Percentiles rank a stretch among this genome's conserved stretches.
phyloP scores from a whole-genome alignment of 2,797 vertebrate species.

The Phoebastria nigripes region DNA sequence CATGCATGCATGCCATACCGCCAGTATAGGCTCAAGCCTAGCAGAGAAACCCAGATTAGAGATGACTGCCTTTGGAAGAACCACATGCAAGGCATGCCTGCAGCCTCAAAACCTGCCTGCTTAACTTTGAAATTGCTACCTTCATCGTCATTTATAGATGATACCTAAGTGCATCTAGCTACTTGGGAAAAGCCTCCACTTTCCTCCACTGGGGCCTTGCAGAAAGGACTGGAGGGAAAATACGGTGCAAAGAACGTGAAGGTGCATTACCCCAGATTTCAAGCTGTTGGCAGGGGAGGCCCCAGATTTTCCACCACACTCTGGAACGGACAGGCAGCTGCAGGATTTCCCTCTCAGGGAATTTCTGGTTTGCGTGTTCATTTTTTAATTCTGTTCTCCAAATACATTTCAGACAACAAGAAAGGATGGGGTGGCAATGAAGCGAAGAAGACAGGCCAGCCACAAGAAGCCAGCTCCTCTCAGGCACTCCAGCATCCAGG shows the following conservation, averaged over 20 bases:
- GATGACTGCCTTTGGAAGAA: neutral
- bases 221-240: neutral
- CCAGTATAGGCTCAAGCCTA: neutral
- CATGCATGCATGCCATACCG: rapidly evolving
- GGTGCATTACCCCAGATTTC: rapidly evolving
- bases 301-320: neutral
- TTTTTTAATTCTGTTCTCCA: neutral
- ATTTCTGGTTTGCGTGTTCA: neutral
- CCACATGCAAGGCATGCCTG: neutral
- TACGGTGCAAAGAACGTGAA: neutral
- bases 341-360: neutral
- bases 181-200: neutral
- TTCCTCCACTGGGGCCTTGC: rapidly evolving
- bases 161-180: neutral
- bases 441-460: neutral
- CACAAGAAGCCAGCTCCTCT: neutral
- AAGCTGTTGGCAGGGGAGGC: neutral
- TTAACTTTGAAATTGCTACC: neutral
- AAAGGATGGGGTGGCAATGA: neutral
- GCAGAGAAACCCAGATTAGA: neutral
- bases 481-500: neutral
- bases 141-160: rapidly evolving
- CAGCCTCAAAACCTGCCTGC: neutral
- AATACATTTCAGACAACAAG: conserved; percentile 48
- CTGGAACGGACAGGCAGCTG: neutral